Evolutionary conservation across 2,888 invertebrate genomes (phyloP).

Genomic region (Aleiodes testaceus): DNA sequence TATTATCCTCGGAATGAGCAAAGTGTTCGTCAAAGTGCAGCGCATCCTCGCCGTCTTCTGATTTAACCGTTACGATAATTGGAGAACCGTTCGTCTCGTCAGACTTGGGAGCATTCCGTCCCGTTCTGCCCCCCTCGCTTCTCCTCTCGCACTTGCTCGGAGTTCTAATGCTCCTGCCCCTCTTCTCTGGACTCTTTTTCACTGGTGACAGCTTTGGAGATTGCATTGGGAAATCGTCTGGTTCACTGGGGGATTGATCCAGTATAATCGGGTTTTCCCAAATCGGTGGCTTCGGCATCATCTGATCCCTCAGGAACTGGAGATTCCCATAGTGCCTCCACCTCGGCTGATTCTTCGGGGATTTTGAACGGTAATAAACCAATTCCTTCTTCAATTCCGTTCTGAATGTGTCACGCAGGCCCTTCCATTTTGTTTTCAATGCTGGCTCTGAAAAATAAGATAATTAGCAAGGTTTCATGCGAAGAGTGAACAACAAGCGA

Average conservation of each 20-base stretch:
- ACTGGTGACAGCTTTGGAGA: no score
- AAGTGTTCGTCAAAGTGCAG: conserved; percentile 55
- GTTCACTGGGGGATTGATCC: no score
- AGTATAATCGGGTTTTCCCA: conserved; percentile 57
- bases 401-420: conserved; percentile 70
- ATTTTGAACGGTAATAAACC: conserved; percentile 65
- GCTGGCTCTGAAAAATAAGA: conserved; percentile 60
- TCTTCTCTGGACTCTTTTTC: no score
- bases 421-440: conserved; percentile 70
- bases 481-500: no score
- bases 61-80: neutral
- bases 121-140: no score
- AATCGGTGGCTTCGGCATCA: conserved; percentile 67
- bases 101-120: neutral
- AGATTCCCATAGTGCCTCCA: conserved; percentile 72
- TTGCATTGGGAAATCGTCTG: no score
- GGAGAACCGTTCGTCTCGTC: neutral
- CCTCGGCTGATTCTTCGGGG: conserved; percentile 63
- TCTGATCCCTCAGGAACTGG: conserved; percentile 71
- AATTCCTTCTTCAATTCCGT: conserved; percentile 70
- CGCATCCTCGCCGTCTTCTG: neutral
- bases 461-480: no score
- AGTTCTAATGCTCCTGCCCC: no score
- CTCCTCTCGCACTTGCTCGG: no score
- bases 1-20: conserved; percentile 44